Conservation (phyloP, 1,140 invertebrate species). For the Anoplophora glabripennis region DNA sequence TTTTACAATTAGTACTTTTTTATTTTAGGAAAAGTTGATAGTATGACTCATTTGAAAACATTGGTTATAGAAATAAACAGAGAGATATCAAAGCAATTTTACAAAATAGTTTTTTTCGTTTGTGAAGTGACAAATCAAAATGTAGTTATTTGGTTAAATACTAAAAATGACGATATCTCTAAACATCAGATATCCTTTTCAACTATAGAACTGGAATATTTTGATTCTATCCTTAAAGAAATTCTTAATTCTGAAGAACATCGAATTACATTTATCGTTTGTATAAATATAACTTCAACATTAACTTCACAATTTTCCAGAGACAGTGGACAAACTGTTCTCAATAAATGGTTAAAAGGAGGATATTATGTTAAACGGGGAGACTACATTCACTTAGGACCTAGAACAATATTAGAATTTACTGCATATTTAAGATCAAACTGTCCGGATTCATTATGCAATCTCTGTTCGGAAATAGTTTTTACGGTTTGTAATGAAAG, state of each 20-base stretch:
- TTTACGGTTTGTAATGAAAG: constrained; percentile 28
- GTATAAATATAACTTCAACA: constrained; percentile 36
- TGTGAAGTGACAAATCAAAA: constrained; percentile 38
- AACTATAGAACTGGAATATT: constrained; percentile 37
- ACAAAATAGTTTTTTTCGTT: constrained; percentile 30
- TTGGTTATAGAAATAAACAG: constrained; percentile 33
- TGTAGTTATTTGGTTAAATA: constrained; percentile 34
- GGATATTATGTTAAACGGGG: constrained; percentile 33
- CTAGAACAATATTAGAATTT: constrained; percentile 36
- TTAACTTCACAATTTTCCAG: constrained; percentile 25
- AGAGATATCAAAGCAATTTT: constrained; percentile 33
- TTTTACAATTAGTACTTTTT: not conserved
- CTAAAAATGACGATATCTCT: constrained; percentile 35
- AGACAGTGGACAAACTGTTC: constrained; percentile 31
- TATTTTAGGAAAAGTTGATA: constrained; percentile 23
- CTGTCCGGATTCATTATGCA: constrained; percentile 31
- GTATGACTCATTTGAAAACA: constrained; percentile 22
- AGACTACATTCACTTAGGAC: constrained; percentile 29
- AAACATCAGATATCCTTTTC: constrained; percentile 30
- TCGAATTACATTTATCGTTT: constrained; percentile 24
- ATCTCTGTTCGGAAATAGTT: constrained; percentile 36
- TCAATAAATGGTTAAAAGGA: constrained; percentile 32
- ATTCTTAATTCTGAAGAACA: constrained; percentile 29
- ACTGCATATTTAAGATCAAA: constrained; percentile 32
- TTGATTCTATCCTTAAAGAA: constrained; percentile 36